Evolutionary conservation across 1,140 invertebrate species (phyloP).

Genomic region (Oreohelix idahoensis): DNA sequence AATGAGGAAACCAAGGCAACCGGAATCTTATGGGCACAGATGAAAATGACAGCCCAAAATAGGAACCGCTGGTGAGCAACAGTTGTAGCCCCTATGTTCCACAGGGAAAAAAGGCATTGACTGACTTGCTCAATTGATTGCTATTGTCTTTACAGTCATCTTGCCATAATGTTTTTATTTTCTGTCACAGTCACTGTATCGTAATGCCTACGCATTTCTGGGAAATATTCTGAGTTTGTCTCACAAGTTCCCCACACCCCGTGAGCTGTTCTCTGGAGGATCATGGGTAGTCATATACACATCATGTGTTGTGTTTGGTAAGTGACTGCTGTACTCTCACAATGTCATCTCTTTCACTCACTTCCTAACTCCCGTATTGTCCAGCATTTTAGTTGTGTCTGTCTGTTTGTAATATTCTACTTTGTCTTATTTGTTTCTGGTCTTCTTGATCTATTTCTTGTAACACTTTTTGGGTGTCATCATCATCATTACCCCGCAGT

Average conservation of each 20-base stretch:
- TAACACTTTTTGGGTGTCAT: no score
- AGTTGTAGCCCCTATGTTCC: no score
- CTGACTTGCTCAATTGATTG: no score
- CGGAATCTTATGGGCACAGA: no score
- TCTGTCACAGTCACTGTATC: constrained; percentile 61
- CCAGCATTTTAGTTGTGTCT: not conserved
- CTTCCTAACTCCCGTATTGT: not conserved
- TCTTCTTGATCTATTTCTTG: no score
- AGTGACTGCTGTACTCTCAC: constrained; percentile 40
- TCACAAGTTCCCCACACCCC: constrained; percentile 66
- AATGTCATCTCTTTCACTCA: not conserved
- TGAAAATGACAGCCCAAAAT: no score
- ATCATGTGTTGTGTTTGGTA: constrained; percentile 53
- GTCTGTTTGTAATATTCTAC: not conserved
- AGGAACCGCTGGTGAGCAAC: no score
- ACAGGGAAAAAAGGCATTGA: no score
- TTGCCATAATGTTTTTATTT: no score
- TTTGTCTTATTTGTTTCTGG: not conserved
- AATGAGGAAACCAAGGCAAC: no score
- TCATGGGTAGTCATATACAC: constrained; percentile 66
- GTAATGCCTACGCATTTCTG: constrained; percentile 65
- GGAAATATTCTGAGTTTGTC: constrained; percentile 58
- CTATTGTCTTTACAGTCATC: no score
- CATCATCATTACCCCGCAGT: no score
- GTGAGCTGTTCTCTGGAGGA: constrained; percentile 64